Conservation (phyloP, 1,140 invertebrate genomes). For the Steinernema khuongi region DNA sequence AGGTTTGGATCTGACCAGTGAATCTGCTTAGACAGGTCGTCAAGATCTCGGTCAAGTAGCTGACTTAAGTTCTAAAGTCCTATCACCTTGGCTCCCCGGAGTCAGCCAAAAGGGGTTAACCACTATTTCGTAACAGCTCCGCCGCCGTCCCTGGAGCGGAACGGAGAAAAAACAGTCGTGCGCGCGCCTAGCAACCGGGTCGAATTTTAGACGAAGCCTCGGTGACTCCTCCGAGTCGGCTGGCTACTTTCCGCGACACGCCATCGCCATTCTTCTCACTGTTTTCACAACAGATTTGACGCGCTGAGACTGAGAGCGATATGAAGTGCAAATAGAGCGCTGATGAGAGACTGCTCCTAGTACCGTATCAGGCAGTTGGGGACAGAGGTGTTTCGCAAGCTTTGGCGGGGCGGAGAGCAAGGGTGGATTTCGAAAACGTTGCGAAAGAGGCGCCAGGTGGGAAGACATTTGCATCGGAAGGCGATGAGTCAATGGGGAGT, state of each 20-base stretch:
- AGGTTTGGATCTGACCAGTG: no score
- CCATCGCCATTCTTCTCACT: not conserved
- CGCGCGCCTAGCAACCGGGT: not conserved
- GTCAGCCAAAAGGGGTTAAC: not conserved
- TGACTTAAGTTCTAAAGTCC: no score
- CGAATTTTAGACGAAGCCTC: not conserved
- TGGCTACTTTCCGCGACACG: not conserved
- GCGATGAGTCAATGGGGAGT: not conserved
- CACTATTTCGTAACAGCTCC: not conserved
- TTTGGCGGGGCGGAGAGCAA: not conserved
- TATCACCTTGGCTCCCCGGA: no score
- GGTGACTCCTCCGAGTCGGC: not conserved
- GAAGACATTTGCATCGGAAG: not conserved
- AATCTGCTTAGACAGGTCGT: no score
- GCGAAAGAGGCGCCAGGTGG: not conserved
- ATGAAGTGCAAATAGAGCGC: not conserved
- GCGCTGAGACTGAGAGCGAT: not conserved
- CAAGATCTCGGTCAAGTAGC: no score
- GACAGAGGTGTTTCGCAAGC: not conserved
- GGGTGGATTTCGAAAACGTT: not conserved
- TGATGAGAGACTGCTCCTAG: not conserved
- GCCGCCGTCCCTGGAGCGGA: not conserved
- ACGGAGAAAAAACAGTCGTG: not conserved
- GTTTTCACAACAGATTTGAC: slow-evolving; percentile 13
- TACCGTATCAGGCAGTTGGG: not conserved